Percentiles rank a stretch among this genome's conserved stretches.
phyloP scores from a whole-genome alignment of 2,888 invertebrate genomes.

The Cheilosia vernalis region DNA sequence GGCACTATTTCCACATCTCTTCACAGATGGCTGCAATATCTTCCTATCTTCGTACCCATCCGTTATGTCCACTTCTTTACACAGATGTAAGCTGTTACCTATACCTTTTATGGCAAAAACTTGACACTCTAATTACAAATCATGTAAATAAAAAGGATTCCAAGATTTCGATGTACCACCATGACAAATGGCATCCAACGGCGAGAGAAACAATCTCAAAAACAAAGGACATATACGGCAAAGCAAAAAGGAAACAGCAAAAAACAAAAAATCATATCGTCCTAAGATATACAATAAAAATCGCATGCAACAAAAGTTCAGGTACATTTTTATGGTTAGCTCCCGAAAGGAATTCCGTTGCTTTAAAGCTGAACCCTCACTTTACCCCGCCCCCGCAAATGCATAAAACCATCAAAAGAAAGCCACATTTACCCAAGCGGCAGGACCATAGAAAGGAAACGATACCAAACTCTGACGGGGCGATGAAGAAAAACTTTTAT shows the following conservation, averaged over 20 bases:
- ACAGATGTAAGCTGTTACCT: no score
- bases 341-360: slow-evolving; percentile 36
- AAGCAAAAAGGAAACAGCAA: neutral
- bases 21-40: no score
- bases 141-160: no score
- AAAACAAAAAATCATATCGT: neutral
- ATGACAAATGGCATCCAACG: neutral
- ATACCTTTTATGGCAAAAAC: no score
- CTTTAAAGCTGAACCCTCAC: neutral
- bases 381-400: neutral
- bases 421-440: slow-evolving; percentile 10
- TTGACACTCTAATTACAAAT: no score
- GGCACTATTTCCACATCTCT: no score
- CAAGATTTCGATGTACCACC: no score
- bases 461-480: slow-evolving; percentile 9
- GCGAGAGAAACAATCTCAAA: slow-evolving; percentile 8
- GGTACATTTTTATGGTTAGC: slow-evolving; percentile 33
- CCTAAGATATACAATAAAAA: slow-evolving; percentile 32
- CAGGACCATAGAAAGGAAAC: slow-evolving; percentile 7
- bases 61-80: no score
- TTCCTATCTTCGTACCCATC: no score
- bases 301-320: slow-evolving; percentile 37
- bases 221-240: slow-evolving; percentile 5
- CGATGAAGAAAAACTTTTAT: slow-evolving; percentile 49
- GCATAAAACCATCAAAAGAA: neutral